Percentiles rank a stretch among this genome's conserved stretches.
These are phyloP conservation scores for Trididemnum nubilum DNA, from an alignment of 23 tunicate species.

Conservation along the genomic window DNA sequence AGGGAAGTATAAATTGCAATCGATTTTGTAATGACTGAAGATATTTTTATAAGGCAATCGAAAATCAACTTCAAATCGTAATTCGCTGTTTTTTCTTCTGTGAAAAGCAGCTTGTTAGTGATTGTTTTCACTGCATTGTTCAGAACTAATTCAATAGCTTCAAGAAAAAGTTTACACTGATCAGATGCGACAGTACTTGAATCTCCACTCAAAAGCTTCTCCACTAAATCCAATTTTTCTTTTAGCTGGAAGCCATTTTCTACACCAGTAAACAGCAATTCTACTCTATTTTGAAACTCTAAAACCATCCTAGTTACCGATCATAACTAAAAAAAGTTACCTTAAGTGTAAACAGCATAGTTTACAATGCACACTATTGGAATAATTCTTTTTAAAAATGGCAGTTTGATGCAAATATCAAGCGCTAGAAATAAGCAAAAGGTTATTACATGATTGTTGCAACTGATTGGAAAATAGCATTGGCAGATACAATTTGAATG, in stretches of 20 bases:
- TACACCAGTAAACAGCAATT: background rate
- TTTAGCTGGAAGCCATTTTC: background rate
- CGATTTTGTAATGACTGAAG: background rate
- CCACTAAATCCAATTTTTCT: background rate
- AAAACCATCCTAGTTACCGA: no score
- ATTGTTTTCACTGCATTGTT: background rate
- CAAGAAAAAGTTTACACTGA: background rate
- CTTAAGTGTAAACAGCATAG: no score
- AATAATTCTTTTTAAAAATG: no score
- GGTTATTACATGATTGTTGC: no score
- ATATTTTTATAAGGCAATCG: background rate
- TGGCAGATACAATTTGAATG: no score
- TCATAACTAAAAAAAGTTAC: no score
- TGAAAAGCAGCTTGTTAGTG: background rate
- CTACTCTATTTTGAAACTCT: background rate
- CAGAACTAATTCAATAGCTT: background rate
- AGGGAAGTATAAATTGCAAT: background rate
- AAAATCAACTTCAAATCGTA: background rate
- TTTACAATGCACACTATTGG: no score
- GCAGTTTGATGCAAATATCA: no score
- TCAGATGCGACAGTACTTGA: background rate
- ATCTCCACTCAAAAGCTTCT: background rate
- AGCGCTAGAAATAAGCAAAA: no score
- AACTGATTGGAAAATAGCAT: no score
- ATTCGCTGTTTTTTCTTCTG: background rate